Evolutionary conservation across 2,888 invertebrate species (phyloP), one percentile per base, ranked within the genome.

Genomic region (Xanthorhoe spadicearia): DNA sequence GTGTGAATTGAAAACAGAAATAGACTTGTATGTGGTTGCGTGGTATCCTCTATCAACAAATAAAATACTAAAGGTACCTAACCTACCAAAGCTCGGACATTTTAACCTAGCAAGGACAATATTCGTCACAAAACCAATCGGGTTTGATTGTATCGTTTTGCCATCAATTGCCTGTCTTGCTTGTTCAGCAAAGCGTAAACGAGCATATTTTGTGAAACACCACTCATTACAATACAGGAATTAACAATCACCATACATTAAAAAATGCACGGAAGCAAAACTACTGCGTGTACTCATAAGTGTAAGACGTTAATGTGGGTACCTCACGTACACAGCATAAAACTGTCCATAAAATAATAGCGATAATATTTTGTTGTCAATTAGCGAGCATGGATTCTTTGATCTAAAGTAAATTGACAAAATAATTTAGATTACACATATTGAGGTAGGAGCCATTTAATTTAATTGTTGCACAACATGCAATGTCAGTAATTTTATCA

Each of bases 171-270:
- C 32, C 13, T 43, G 48, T 17, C 48, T 48, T 7, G 17, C n/a
- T 55, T 51, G 61, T 46, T 18, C 51, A 46, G 46, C 50, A 50
- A 64, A 43, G 55, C 60, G 10, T 65, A 13, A 59, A 54, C 28
- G 15, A 7, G 15, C 48, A 48, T 48, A 32, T 61, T 61, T 43
- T 61, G 35, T 61, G 19, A 49, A 54, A 61, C 43, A 61, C 46
- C 18, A 48, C 53, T 54, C 53, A 52, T 54, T 23, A 53, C 28
- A 46, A 46, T 61, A 54, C 52, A 32, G 61, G 28, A 61, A 61
- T 48, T 43, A 55, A 7, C 13, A 38, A 54, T 17, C 38, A 54
- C 38, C 38, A 48, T 48, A 15, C 15, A 17, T 15, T 17, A 48
- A 48, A 48, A 48, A 48, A 7, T 48, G 38, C 17, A 48, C 48